These are phyloP conservation scores for Andrena cerasifolii DNA, from an alignment of 1,140 invertebrate genomes.

Conservation along the genomic window DNA sequence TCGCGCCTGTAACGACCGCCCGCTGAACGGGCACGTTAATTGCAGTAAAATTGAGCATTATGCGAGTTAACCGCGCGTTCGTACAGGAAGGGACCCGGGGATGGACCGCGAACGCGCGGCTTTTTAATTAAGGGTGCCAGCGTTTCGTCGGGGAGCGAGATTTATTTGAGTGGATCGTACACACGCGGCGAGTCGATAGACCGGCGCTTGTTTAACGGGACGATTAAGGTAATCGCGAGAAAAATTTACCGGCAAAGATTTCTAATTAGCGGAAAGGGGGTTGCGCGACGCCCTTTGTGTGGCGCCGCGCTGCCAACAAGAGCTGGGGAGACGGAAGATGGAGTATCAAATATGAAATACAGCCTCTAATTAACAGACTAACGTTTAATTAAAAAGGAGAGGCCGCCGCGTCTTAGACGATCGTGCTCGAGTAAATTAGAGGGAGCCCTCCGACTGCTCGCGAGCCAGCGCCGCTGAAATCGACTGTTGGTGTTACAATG, in stretches of 20 bases:
- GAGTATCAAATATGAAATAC: constrained; percentile 30
- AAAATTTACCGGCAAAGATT: constrained; percentile 18
- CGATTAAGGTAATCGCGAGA: constrained; percentile 26
- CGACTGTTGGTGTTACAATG: neutral
- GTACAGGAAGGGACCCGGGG: constrained; percentile 17
- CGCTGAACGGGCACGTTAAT: constrained; percentile 3
- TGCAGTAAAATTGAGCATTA: constrained; percentile 13
- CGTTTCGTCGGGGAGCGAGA: neutral
- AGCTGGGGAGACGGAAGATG: neutral
- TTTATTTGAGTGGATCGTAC: neutral
- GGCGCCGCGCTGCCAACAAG: neutral
- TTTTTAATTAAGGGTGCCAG: constrained; percentile 17
- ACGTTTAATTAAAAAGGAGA: constrained; percentile 45
- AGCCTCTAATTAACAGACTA: constrained; percentile 32
- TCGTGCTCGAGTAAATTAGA: constrained; percentile 34
- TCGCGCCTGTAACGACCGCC: too few relatives aligned
- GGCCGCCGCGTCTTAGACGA: constrained; percentile 14
- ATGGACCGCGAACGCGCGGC: constrained; percentile 17
- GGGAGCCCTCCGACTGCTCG: neutral
- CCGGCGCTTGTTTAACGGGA: neutral
- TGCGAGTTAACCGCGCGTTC: neutral
- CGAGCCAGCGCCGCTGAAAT: neutral
- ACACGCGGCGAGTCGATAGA: neutral
- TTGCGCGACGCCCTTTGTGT: neutral
- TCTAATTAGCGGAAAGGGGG: neutral